phyloP scores from a whole-genome alignment of 2,797 vertebrate genomes.

The Phataginus tetradactyla region DNA sequence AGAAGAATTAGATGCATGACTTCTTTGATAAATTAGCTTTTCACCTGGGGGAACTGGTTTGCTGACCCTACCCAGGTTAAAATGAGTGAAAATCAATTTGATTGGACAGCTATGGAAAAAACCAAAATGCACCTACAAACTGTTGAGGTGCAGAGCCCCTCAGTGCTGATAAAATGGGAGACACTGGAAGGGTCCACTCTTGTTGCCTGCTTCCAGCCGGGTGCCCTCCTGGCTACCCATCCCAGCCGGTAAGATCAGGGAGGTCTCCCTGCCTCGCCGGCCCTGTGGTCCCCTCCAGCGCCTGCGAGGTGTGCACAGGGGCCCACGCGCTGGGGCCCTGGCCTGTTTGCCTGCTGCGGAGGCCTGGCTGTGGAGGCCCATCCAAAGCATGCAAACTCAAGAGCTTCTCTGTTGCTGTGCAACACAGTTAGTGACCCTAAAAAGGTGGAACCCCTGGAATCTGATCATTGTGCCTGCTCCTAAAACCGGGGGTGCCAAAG shows the following conservation, averaged over 20 bases:
- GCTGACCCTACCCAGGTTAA: constrained; percentile 81
- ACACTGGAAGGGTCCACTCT: background rate
- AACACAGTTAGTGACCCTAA: background rate
- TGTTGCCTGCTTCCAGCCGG: background rate
- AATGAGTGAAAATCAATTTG: constrained; percentile 86
- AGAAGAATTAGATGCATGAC: constrained; percentile 71
- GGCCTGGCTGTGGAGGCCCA: background rate
- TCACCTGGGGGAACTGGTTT: constrained; percentile 80
- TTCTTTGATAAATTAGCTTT: constrained; percentile 79
- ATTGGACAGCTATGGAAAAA: constrained; percentile 80
- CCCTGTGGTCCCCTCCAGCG: rapidly evolving
- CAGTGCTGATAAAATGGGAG: constrained; percentile 23
- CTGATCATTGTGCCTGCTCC: background rate
- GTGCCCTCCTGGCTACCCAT: background rate
- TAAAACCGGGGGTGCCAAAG: background rate
- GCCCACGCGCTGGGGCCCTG: rapidly evolving
- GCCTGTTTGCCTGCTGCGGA: background rate
- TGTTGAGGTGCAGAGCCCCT: constrained; percentile 54
- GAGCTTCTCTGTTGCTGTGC: rapidly evolving
- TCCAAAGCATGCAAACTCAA: background rate
- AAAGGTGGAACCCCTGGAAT: rapidly evolving
- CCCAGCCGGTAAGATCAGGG: background rate
- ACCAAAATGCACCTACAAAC: constrained; percentile 15
- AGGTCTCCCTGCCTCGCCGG: background rate
- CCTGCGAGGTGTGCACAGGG: background rate